phyloP scores from a whole-genome alignment of 2,888 invertebrate genomes.

The Zootermopsis nevadensis region DNA sequence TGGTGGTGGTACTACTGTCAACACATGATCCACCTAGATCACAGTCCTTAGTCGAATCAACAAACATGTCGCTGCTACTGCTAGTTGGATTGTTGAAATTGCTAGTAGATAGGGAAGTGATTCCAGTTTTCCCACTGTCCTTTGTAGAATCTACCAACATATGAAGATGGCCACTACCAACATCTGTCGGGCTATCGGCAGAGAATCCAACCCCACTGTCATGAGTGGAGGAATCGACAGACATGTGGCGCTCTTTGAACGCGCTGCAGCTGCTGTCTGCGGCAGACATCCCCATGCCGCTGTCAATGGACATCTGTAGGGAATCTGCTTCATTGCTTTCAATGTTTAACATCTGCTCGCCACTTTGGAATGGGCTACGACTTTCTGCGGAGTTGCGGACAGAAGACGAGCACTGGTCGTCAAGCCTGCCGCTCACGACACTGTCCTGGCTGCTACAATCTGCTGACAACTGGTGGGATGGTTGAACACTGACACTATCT shows the following conservation, averaged over 20 bases:
- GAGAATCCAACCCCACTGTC: constrained; percentile 50
- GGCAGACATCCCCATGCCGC: constrained; percentile 48
- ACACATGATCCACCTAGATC: background rate
- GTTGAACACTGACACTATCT: constrained; percentile 9
- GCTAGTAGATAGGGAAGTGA: background rate
- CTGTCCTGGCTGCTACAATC: constrained; percentile 43
- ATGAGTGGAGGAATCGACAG: constrained; percentile 52
- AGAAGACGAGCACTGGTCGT: constrained; percentile 27
- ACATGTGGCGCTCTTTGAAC: constrained; percentile 52
- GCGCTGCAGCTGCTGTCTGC: constrained; percentile 41
- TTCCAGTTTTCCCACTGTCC: background rate
- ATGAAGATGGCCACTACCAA: constrained; percentile 13
- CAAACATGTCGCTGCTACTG: background rate
- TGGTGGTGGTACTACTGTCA: background rate
- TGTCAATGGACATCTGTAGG: constrained; percentile 50
- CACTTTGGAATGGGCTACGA: background rate
- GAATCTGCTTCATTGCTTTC: constrained; percentile 48
- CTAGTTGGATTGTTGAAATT: background rate
- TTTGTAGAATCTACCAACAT: constrained; percentile 23
- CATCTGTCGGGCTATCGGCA: constrained; percentile 48
- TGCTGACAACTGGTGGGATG: constrained; percentile 17
- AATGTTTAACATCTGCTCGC: background rate
- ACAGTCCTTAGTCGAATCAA: constrained; percentile 25
- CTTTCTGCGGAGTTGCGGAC: background rate
- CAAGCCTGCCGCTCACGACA: constrained; percentile 7